These are phyloP conservation scores for Sarcophaga caerulescens DNA, from an alignment of 2,888 invertebrate genomes.

Conservation along the genomic window DNA sequence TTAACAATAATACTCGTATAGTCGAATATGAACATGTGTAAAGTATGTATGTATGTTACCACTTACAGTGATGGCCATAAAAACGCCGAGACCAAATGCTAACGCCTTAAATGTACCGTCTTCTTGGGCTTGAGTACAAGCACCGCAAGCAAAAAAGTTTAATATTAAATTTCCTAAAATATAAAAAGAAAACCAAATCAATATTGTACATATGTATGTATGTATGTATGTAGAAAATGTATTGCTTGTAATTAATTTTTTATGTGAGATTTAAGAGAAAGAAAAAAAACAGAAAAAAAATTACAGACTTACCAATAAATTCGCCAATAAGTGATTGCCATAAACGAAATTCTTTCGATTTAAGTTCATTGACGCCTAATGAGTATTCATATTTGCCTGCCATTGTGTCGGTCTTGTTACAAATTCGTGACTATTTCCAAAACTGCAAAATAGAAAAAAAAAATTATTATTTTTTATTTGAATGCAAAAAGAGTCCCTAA, in stretches of 20 bases:
- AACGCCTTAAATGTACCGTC: conserved; percentile 86
- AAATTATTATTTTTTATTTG: conserved; percentile 21
- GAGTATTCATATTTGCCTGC: conserved; percentile 84
- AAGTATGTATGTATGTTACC: neutral
- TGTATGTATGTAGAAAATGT: neutral
- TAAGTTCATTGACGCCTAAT: conserved; percentile 87
- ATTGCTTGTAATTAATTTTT: neutral
- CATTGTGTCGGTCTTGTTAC: conserved; percentile 72
- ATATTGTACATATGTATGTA: neutral
- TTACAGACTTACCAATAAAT: conserved; percentile 85
- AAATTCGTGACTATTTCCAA: conserved; percentile 51
- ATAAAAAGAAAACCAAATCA: conserved; percentile 10
- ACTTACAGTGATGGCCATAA: conserved; percentile 89
- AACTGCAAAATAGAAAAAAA: conserved; percentile 40
- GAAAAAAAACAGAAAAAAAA: neutral
- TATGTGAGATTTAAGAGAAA: neutral
- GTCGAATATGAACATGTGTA: conserved; percentile 12
- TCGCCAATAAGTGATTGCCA: conserved; percentile 93
- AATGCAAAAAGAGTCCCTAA: neutral
- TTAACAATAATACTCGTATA: neutral
- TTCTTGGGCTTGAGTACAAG: conserved; percentile 84
- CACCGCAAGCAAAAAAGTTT: conserved; percentile 94
- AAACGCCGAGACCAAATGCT: conserved; percentile 93
- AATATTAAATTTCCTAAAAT: conserved; percentile 88
- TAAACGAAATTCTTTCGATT: conserved; percentile 85